Conservation (phyloP, 2,797 vertebrate species). For the Macrochelys suwanniensis region DNA sequence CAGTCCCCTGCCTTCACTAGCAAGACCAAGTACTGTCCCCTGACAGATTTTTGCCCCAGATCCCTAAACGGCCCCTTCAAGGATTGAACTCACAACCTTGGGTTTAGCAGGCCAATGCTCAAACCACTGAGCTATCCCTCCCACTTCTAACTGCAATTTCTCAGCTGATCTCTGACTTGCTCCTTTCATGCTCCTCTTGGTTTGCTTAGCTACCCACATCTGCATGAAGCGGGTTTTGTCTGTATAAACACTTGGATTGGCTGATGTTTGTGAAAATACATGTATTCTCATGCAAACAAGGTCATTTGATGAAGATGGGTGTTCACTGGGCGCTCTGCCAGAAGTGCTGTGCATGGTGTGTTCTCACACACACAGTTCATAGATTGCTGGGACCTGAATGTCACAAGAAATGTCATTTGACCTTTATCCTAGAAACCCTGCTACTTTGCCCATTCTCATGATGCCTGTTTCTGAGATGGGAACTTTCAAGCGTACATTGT, state of each 20-base stretch:
- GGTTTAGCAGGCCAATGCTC: no score
- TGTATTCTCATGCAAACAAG: not conserved
- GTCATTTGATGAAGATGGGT: not conserved
- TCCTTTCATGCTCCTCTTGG: not conserved
- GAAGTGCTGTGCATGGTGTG: not conserved
- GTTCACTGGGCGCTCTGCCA: no score
- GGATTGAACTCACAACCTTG: no score
- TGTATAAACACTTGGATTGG: not conserved
- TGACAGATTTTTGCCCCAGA: no score
- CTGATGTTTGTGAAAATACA: not conserved
- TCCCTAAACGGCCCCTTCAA: no score
- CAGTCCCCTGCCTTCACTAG: no score
- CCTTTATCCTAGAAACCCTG: not conserved
- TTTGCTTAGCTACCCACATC: not conserved
- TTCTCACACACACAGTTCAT: no score
- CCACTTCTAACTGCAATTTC: not conserved
- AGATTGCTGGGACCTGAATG: not conserved
- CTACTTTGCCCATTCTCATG: not conserved
- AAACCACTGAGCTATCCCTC: no score
- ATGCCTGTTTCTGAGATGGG: not conserved
- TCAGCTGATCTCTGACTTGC: not conserved
- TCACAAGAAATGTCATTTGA: not conserved
- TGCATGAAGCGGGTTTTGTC: not conserved
- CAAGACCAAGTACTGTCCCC: no score
- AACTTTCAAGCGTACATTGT: not conserved